Percentiles rank a stretch among this genome's conserved stretches.
Conservation (phyloP, 2,797 vertebrate genomes). For the Sylvia borin region DNA sequence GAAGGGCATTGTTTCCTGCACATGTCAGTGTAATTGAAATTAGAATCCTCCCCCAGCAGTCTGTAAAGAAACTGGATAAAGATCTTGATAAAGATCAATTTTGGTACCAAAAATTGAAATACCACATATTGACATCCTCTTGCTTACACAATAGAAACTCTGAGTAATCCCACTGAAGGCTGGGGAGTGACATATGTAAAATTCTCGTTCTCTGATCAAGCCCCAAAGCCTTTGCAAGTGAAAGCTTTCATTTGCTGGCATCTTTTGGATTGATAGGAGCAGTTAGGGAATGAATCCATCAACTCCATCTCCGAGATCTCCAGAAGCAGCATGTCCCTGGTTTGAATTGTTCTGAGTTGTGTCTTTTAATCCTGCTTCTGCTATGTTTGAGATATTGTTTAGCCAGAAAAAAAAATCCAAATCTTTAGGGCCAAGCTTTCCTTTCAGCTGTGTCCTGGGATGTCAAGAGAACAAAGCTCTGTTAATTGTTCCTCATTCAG, state of each 20-base stretch:
- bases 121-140: neutral
- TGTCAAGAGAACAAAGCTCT: conserved; percentile 24
- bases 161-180: neutral
- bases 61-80: neutral
- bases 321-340: neutral
- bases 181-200: neutral
- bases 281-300: neutral
- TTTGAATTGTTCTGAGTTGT: neutral
- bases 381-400: neutral
- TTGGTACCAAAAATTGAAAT: neutral
- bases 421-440: conserved; percentile 19
- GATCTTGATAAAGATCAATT: conserved; percentile 11
- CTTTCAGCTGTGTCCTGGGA: conserved; percentile 19
- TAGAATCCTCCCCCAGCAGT: neutral
- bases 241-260: neutral
- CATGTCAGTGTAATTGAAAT: neutral
- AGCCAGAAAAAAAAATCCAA: neutral
- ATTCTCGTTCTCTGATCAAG: neutral
- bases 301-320: neutral
- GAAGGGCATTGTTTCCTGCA: neutral
- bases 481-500: conserved; percentile 36
- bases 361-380: neutral
- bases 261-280: neutral
- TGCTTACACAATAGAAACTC: neutral
- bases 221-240: neutral